phyloP scores from a whole-genome alignment of 1,140 invertebrate species.

The Papilio aristodemus region DNA sequence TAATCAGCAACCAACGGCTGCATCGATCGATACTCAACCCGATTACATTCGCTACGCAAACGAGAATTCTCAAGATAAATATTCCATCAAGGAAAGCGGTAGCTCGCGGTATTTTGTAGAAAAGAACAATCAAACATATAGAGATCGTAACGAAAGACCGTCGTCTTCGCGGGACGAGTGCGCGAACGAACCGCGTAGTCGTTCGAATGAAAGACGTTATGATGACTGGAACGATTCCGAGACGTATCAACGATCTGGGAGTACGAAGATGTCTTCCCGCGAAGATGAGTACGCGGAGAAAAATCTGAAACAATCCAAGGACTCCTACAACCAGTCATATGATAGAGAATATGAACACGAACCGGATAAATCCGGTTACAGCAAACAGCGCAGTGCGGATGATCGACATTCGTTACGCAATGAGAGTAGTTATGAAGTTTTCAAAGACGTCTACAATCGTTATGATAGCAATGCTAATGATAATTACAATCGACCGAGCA shows the following conservation, averaged over 20 bases:
- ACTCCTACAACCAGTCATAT: conserved; percentile 6
- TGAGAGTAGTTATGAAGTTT: neutral
- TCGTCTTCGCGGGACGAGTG: neutral
- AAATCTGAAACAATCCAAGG: neutral
- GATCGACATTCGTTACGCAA: conserved; percentile 1
- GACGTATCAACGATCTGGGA: neutral
- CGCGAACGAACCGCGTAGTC: neutral
- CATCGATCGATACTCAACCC: neutral
- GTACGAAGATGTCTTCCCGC: neutral
- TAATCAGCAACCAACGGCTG: neutral
- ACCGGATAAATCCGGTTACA: neutral
- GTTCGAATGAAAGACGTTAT: conserved; percentile 16
- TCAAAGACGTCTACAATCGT: neutral
- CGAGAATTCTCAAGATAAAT: neutral
- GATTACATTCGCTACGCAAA: neutral
- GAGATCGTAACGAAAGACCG: neutral
- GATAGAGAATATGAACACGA: neutral
- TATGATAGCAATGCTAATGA: neutral
- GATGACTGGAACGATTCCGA: neutral
- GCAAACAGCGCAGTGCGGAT: neutral
- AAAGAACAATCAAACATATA: neutral
- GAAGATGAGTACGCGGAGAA: neutral
- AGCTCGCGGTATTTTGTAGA: conserved; percentile 6
- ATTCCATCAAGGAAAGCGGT: neutral
- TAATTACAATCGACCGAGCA: neutral